Percentiles rank a stretch among this genome's conserved stretches.
Conservation (phyloP, 2,113 vertebrate species). For the Pachypanchax playfairii region DNA sequence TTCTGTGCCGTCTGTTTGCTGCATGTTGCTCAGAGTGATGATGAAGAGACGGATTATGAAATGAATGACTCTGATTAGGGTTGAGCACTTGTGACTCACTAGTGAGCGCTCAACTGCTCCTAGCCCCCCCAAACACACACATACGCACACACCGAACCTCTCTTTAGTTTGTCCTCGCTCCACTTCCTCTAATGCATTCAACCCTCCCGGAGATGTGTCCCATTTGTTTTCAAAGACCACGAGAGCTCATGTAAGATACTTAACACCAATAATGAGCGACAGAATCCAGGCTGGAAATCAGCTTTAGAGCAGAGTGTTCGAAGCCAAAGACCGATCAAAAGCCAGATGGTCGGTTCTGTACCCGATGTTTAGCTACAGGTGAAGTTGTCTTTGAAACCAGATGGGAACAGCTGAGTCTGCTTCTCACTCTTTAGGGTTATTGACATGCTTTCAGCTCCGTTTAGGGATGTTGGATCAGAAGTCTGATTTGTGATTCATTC, state of each 20-base stretch:
- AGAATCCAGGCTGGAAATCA: conserved; percentile 14
- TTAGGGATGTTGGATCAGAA: conserved; percentile 50
- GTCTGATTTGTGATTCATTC: conserved; percentile 45
- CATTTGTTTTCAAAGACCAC: conserved; percentile 24
- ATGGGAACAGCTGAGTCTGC: conserved; percentile 30
- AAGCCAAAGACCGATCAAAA: conserved; percentile 19
- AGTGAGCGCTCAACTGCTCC: conserved; percentile 83
- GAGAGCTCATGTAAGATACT: neutral
- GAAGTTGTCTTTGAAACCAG: conserved; percentile 39
- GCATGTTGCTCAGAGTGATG: conserved; percentile 84
- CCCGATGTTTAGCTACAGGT: conserved; percentile 13
- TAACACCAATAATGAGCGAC: conserved; percentile 4
- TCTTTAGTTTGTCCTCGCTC: conserved; percentile 22
- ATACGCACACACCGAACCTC: conserved; percentile 31
- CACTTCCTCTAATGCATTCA: neutral
- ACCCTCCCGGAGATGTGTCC: neutral
- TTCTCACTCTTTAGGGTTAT: conserved; percentile 29
- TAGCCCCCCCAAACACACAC: conserved; percentile 51
- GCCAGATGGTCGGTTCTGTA: conserved; percentile 22
- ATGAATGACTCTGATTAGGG: conserved; percentile 91
- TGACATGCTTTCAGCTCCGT: conserved; percentile 25
- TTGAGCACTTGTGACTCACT: conserved; percentile 78
- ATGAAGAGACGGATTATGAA: conserved; percentile 87
- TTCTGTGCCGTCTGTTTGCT: conserved; percentile 78
- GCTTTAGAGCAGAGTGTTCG: conserved; percentile 5